Evolutionary conservation across 30 jellyfish, hydroid and myxozoan species (phyloP).

Genomic region (Chrysaora quinquecirrha): DNA sequence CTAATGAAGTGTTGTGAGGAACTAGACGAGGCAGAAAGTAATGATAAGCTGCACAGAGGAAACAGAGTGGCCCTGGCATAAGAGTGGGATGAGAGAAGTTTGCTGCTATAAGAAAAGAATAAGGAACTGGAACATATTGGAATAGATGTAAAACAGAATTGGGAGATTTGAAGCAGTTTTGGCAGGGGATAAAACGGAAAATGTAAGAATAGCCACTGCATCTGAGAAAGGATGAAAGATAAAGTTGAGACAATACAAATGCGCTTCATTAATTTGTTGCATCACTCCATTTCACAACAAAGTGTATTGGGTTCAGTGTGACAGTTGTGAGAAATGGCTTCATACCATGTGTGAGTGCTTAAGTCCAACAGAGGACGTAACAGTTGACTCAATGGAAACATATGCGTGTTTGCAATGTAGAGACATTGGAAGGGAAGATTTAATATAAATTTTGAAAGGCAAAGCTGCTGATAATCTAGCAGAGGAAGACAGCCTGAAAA

Average conservation of each 20-base stretch:
- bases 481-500: constrained; percentile 20
- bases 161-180: constrained; percentile 33
- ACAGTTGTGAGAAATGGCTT: not conserved
- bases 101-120: constrained; percentile 16
- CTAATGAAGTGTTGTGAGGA: not conserved
- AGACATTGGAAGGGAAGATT: constrained; percentile 10
- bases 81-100: constrained; percentile 33
- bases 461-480: constrained; percentile 6
- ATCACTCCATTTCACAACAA: too few species aligned
- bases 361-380: constrained; percentile 12
- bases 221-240: too few species aligned
- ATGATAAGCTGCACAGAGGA: constrained; percentile 8
- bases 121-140: constrained; percentile 20
- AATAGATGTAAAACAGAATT: constrained; percentile 14
- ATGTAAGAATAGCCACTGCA: too few species aligned
- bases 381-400: not conserved
- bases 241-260: too few species aligned
- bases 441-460: constrained; percentile 17
- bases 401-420: constrained; percentile 30
- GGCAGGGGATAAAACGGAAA: constrained; percentile 15
- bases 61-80: too few species aligned
- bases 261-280: too few species aligned
- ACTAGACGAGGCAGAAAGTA: constrained; percentile 14
- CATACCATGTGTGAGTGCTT: constrained; percentile 34
- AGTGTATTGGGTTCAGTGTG: constrained; percentile 8